Evolutionary conservation across 2,888 invertebrate genomes (phyloP), one percentile per base, ranked within the genome.

Genomic region (Agriopis aurantiaria): DNA sequence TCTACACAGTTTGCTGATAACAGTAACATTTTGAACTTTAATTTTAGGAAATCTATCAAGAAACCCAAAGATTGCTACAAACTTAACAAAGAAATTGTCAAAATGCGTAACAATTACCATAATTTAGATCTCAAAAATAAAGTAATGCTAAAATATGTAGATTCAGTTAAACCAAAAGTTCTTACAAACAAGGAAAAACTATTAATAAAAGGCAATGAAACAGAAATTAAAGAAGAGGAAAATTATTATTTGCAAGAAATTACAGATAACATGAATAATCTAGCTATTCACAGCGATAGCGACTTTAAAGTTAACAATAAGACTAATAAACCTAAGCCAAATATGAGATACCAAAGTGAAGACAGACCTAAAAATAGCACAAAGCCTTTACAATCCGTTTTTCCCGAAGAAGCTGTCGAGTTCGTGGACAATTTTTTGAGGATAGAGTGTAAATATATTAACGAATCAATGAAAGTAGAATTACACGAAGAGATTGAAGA

Each of bases 91-190:
- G 89, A 91, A 80, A 85, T 92, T 53, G 79, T 82, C 0, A 90
- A 90, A 80, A 79, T 91, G 63, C 86, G 85, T n/a, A 83, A 86
- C 65, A 82, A 80, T 17, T 91, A 88, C 67, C 81, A 85, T 45
- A 87, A 83, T 63, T 82, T 85, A 23, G 86, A 91, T 79, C 78
- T 90, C 23, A 89, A 84, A 80, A 91, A 90, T 78, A 78, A 85
- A 72, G 75, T 88, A 6, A 82, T 84, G 67, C 77, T 90, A 62
- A 90, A 88, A 80, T 72, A 77, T 53, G 75, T 80, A 8, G 75
- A 77, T 59, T 73, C 75, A 23, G 69, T 79, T 59, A 82, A 82
- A 66, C 69, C 78, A 40, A 81, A 82, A 75, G 56, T 75, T 14
- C 71, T 73, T 57, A 57, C 73, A 49, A 75, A 71, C 12, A 74